A percentile compares a stretch with the other conserved stretches of the same genome.
phyloP scores from a whole-genome alignment of 35 echinoderm and acorn worm genomes.

The Ptychodera flava region DNA sequence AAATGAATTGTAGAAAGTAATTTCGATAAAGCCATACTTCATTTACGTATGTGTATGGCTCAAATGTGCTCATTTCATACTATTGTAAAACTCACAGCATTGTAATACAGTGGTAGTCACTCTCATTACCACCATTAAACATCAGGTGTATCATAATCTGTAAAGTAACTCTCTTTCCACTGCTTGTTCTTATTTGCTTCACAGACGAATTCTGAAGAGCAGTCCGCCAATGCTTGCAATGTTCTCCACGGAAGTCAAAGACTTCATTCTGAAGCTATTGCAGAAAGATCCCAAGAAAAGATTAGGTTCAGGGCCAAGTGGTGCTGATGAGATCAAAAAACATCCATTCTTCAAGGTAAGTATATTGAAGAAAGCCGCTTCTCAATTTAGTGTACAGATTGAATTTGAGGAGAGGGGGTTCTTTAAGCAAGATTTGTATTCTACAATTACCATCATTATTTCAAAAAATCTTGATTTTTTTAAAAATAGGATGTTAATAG shows the following conservation, averaged over 20 bases:
- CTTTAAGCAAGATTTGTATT: not conserved
- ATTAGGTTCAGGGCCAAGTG: conserved; percentile 68
- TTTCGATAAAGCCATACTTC: no score
- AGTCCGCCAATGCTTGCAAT: conserved; percentile 74
- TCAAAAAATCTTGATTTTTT: no score
- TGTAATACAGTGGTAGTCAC: no score
- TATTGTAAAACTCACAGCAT: no score
- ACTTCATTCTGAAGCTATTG: conserved; percentile 76
- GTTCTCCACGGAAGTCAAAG: conserved; percentile 60
- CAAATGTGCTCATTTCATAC: no score
- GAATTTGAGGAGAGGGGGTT: not conserved
- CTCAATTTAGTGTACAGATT: not conserved
- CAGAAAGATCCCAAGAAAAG: conserved; percentile 64
- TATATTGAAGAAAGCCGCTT: not conserved
- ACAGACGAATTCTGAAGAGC: conserved; percentile 66
- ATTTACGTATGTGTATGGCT: no score
- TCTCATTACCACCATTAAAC: no score
- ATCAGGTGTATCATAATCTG: no score
- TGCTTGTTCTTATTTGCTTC: no score
- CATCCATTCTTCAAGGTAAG: conserved; percentile 97
- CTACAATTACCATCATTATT: not conserved
- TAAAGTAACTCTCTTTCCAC: no score
- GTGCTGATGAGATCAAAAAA: conserved; percentile 78
- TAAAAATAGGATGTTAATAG: no score
- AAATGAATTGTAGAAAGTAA: no score